phyloP scores from a whole-genome alignment of 2,797 vertebrate species.

The Silurus lanzhouensis region DNA sequence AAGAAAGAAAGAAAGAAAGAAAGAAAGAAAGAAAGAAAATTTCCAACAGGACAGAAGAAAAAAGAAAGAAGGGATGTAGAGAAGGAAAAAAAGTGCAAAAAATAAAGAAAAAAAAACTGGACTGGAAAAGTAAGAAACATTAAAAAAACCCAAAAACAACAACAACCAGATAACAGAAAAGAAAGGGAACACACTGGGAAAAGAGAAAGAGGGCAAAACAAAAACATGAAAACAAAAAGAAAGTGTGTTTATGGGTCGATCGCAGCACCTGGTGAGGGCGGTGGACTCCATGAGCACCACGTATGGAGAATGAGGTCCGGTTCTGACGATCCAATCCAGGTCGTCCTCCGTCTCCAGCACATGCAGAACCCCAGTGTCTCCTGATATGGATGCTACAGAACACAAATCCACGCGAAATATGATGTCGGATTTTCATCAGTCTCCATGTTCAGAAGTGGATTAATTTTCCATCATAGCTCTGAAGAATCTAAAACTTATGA shows the following conservation, averaged over 20 bases:
- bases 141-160: neutral
- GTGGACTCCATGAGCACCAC: slow-evolving; percentile 83
- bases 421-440: too few species aligned
- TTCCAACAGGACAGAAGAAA: neutral
- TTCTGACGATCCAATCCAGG: slow-evolving; percentile 82
- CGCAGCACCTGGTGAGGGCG: slow-evolving; percentile 83
- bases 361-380: slow-evolving; percentile 91
- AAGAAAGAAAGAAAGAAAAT: neutral
- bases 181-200: too few species aligned
- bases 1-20: neutral
- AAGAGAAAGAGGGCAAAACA: neutral
- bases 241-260: neutral
- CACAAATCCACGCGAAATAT: neutral
- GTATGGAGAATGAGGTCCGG: slow-evolving; percentile 86
- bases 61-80: neutral
- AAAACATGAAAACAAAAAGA: too few species aligned
- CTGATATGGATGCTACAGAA: slow-evolving; percentile 83
- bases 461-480: neutral
- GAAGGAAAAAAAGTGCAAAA: neutral
- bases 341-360: slow-evolving; percentile 83
- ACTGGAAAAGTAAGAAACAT: neutral
- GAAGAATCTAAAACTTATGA: too few species aligned
- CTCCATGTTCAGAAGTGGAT: too few species aligned
- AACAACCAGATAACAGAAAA: too few species aligned
- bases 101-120: too few species aligned